Percentiles rank a stretch among this genome's conserved stretches.
Evolutionary conservation across 2,113 vertebrate genomes (phyloP).

Genomic region (Pseudorasbora parva): DNA sequence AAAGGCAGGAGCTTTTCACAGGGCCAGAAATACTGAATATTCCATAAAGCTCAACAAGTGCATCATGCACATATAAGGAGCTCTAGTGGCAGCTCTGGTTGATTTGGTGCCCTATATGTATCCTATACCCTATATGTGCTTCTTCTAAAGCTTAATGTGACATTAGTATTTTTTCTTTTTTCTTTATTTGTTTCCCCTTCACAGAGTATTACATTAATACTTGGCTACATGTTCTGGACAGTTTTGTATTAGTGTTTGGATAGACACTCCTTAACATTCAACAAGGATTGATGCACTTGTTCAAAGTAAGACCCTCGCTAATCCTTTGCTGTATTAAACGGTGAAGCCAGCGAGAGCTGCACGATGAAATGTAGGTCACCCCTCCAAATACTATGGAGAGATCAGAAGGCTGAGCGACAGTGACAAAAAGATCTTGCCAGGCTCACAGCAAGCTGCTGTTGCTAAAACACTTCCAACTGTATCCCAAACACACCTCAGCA

Average conservation of each 20-base stretch:
- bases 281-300: constrained; percentile 32
- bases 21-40: no score
- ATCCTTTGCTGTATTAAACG: constrained; percentile 57
- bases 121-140: no score
- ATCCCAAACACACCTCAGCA: constrained; percentile 23
- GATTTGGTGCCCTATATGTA: no score
- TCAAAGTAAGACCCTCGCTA: constrained; percentile 50
- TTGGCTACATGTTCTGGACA: not conserved
- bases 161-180: not conserved
- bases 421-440: constrained; percentile 27
- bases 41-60: no score
- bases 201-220: not conserved
- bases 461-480: constrained; percentile 20
- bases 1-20: not conserved
- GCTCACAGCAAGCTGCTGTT: constrained; percentile 30
- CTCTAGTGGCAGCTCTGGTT: no score
- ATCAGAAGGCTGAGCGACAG: constrained; percentile 43
- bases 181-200: not conserved
- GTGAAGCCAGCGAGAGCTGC: constrained; percentile 37
- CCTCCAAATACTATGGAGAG: constrained; percentile 40
- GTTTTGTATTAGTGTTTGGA: constrained; percentile 17
- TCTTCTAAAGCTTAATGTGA: not conserved
- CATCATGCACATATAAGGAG: no score
- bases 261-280: constrained; percentile 30
- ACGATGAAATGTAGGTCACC: constrained; percentile 52